A percentile compares a stretch with the other conserved stretches of the same genome.
Evolutionary conservation across 1,140 invertebrate species (phyloP).

Genomic region (Babylonia areolata): DNA sequence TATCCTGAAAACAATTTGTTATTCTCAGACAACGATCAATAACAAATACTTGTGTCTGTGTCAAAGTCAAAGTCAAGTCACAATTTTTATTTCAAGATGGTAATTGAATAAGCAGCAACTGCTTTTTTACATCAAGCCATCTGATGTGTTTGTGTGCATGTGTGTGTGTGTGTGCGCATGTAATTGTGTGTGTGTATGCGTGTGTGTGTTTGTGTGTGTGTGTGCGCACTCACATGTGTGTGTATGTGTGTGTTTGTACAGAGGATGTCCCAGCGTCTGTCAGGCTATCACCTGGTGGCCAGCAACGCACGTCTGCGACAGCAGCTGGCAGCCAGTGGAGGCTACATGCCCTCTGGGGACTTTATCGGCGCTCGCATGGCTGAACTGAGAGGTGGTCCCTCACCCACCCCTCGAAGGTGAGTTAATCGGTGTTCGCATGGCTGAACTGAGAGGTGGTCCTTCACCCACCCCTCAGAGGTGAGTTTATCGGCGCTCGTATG

Average conservation of each 20-base stretch:
- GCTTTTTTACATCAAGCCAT: too few species aligned
- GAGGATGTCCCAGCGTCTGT: constrained; percentile 61
- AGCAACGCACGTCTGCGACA: constrained; percentile 67
- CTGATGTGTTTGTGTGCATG: not conserved
- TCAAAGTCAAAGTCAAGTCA: too few species aligned
- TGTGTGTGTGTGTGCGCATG: not conserved
- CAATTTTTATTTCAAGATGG: too few species aligned
- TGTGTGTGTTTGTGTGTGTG: not conserved
- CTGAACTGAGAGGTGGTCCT: too few species aligned
- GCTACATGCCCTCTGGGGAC: constrained; percentile 62
- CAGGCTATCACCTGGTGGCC: constrained; percentile 62
- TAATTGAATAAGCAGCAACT: too few species aligned
- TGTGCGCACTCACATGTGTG: too few species aligned
- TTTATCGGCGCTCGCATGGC: constrained; percentile 64
- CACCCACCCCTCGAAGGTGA: constrained; percentile 42
- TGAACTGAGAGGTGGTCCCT: constrained; percentile 64
- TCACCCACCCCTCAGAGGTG: too few species aligned
- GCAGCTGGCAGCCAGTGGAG: constrained; percentile 65
- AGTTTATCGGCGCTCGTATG: too few species aligned
- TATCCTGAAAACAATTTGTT: too few species aligned
- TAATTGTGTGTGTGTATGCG: not conserved
- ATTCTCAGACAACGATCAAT: too few species aligned
- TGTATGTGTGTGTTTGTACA: constrained; percentile 42
- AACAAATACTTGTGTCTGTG: too few species aligned
- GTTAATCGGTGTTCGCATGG: too few species aligned